These are phyloP conservation scores for Stramonita haemastoma DNA, from an alignment of 2,888 invertebrate species.

Conservation along the genomic window DNA sequence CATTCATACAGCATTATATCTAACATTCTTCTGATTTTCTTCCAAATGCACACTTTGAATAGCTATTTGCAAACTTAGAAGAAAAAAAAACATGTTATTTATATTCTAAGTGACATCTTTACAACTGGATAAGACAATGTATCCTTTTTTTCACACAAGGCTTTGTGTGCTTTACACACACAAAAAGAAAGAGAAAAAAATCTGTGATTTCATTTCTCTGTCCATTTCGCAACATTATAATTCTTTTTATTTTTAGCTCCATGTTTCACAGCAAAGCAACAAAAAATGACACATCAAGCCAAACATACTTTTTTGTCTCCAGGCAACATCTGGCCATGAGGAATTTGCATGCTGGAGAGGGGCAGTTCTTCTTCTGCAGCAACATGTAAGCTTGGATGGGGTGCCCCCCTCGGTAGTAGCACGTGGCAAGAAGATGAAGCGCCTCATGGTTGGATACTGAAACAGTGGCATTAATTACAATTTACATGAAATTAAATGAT, in stretches of 20 bases:
- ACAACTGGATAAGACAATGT: too few species aligned
- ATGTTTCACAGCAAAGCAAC: not conserved
- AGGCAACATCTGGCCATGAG: conserved; percentile 94
- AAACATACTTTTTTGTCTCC: conserved; percentile 87
- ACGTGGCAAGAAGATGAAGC: conserved; percentile 93
- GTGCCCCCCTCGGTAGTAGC: conserved; percentile 94
- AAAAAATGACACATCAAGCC: not conserved
- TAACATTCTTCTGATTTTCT: too few species aligned
- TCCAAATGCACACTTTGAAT: too few species aligned
- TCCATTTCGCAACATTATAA: not conserved
- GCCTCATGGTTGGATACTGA: conserved; percentile 94
- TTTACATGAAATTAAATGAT: not conserved
- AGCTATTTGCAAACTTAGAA: too few species aligned
- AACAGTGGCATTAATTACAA: conserved; percentile 63
- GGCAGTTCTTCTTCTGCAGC: conserved; percentile 87
- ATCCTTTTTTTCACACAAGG: too few species aligned
- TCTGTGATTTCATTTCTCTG: not conserved
- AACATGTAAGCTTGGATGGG: conserved; percentile 92
- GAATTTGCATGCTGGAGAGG: conserved; percentile 91
- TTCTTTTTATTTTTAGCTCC: not conserved
- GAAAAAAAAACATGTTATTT: too few species aligned
- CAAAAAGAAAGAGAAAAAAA: not conserved
- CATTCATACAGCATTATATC: too few species aligned
- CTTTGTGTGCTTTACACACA: too few species aligned
- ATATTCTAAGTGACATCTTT: too few species aligned